phyloP scores from a whole-genome alignment of 2,888 invertebrate species.

The Oscheius sp. region DNA sequence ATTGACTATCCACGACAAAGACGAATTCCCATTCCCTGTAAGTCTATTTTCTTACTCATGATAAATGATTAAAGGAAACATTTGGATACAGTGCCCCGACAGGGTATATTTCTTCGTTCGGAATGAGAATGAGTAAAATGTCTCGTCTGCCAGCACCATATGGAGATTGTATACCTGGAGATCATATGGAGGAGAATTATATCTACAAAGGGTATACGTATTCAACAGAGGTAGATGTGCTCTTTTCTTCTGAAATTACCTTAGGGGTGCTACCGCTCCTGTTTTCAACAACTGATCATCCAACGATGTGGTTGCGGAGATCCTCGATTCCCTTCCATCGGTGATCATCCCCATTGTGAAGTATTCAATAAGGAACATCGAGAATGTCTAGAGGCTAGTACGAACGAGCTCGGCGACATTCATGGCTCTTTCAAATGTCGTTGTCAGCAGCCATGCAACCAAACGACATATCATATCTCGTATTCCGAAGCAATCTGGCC shows the following conservation, averaged over 20 bases:
- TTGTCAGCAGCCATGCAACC: conserved; percentile 68
- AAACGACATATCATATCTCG: conserved; percentile 61
- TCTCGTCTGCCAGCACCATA: conserved; percentile 64
- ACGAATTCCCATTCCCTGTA: conserved; percentile 62
- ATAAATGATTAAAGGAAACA: conserved; percentile 46
- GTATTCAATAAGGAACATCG: conserved; percentile 61
- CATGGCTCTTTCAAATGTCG: conserved; percentile 56
- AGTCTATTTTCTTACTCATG: background rate
- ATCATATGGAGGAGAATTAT: conserved; percentile 52
- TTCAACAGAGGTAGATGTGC: conserved; percentile 58
- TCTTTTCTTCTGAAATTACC: background rate
- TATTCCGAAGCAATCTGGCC: conserved; percentile 69
- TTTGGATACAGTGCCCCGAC: conserved; percentile 67
- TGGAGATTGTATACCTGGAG: conserved; percentile 62
- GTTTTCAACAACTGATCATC: conserved; percentile 65
- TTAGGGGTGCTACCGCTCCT: conserved; percentile 67
- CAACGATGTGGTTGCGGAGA: conserved; percentile 65
- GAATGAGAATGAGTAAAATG: conserved; percentile 63
- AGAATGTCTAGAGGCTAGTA: conserved; percentile 63
- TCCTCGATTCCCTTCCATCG: conserved; percentile 65
- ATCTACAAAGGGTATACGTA: conserved; percentile 64
- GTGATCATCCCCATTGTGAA: conserved; percentile 57
- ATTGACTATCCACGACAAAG: conserved; percentile 66
- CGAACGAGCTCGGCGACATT: conserved; percentile 58
- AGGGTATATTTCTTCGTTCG: conserved; percentile 67